phyloP scores from a whole-genome alignment of 53 echinoderm and acorn worm genomes.

The Temnopleurus reevesii region DNA sequence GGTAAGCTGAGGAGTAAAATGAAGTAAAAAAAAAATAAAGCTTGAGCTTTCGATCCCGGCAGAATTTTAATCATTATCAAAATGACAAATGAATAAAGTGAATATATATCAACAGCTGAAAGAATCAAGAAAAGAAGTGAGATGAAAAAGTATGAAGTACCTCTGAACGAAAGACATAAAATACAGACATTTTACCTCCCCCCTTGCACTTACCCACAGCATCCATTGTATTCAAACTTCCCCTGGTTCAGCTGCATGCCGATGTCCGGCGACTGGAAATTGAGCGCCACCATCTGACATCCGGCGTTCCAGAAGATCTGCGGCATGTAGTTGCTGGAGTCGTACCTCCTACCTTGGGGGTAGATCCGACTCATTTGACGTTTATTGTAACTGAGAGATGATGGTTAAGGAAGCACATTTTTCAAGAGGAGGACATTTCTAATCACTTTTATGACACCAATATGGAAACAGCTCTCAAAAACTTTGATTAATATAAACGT shows the following conservation, averaged over 20 bases:
- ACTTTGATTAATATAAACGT: too few relatives aligned
- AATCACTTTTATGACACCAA: too few relatives aligned
- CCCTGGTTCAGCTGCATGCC: constrained; percentile 99
- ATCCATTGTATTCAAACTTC: constrained; percentile 99
- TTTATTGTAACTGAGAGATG: constrained; percentile 89
- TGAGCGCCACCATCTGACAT: constrained; percentile 99
- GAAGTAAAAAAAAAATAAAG: too few relatives aligned
- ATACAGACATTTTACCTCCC: not conserved
- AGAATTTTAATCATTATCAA: too few relatives aligned
- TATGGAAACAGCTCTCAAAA: too few relatives aligned
- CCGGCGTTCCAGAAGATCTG: constrained; percentile 99
- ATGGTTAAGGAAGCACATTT: constrained; percentile 63
- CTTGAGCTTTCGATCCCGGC: too few relatives aligned
- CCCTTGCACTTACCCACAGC: constrained; percentile 88
- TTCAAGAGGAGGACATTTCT: not conserved
- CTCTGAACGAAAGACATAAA: too few relatives aligned
- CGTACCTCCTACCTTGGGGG: constrained; percentile 95
- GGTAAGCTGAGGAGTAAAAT: too few relatives aligned
- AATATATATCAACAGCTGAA: too few relatives aligned
- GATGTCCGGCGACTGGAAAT: constrained; percentile 97
- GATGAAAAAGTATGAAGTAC: too few relatives aligned
- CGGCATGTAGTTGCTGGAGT: constrained; percentile 99
- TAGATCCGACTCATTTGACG: constrained; percentile 98
- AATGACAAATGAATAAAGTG: too few relatives aligned
- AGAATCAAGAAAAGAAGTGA: too few relatives aligned